Conservation (phyloP, 2,113 vertebrate genomes). For the Cryptomyrus ogoouensis region DNA sequence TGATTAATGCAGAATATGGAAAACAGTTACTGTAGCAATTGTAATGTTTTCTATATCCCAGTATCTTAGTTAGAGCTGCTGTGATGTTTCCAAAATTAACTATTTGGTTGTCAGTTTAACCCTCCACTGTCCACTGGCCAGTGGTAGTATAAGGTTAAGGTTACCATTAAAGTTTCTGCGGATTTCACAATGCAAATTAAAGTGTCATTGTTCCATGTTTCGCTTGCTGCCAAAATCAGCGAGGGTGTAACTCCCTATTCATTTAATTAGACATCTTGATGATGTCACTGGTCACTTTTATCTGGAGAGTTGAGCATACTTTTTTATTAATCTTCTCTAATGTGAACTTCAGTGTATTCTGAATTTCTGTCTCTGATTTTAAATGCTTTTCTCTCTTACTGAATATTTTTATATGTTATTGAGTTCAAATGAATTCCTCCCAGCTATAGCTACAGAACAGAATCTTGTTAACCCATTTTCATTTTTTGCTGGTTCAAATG, state of each 20-base stretch:
- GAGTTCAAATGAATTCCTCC: neutral
- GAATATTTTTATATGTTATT: neutral
- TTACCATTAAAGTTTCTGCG: neutral
- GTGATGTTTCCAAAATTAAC: neutral
- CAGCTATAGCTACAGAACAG: neutral
- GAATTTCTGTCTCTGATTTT: neutral
- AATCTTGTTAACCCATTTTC: neutral
- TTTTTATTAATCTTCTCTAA: constrained; percentile 14
- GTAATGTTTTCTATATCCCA: neutral
- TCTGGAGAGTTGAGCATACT: constrained; percentile 24
- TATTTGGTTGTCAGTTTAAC: neutral
- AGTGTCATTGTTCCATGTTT: neutral
- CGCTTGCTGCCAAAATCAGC: too few relatives aligned
- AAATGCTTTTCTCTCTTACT: neutral
- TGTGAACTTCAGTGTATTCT: neutral
- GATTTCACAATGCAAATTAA: too few relatives aligned
- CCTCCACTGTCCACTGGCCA: neutral
- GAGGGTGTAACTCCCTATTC: too few relatives aligned
- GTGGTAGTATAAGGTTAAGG: neutral
- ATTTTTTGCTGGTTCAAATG: neutral
- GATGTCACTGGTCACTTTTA: constrained; percentile 17
- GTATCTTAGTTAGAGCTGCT: neutral
- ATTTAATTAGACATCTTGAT: too few relatives aligned
- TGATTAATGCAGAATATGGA: neutral
- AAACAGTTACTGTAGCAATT: neutral